A percentile compares a stretch with the other conserved stretches of the same genome.
phyloP scores from a whole-genome alignment of 2,888 invertebrate genomes.

The Trichopria drosophilae region DNA sequence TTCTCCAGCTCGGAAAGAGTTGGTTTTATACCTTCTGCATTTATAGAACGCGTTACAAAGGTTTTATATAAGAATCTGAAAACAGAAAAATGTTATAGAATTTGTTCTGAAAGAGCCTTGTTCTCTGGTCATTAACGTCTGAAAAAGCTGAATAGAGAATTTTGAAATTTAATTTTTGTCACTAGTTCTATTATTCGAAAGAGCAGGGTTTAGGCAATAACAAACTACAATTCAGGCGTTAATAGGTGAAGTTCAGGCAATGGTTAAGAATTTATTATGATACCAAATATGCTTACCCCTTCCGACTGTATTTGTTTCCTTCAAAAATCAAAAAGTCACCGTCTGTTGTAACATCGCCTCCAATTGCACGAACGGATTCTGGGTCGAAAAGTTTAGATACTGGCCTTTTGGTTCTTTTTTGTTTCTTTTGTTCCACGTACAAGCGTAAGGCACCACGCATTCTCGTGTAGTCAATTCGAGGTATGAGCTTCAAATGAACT shows the following conservation, averaged over 20 bases:
- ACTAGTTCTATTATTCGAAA: too few species aligned
- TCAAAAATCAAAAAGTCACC: slow-evolving; percentile 97
- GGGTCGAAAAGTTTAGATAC: slow-evolving; percentile 93
- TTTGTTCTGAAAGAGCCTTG: too few species aligned
- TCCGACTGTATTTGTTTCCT: slow-evolving; percentile 91
- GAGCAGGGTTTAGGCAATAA: too few species aligned
- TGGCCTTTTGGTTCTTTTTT: slow-evolving; percentile 80
- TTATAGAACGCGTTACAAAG: slow-evolving; percentile 92
- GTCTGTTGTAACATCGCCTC: slow-evolving; percentile 93
- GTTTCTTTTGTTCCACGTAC: slow-evolving; percentile 81
- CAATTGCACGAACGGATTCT: slow-evolving; percentile 89
- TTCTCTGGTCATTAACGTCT: too few species aligned
- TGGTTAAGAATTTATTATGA: too few species aligned
- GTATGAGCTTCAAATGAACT: slow-evolving; percentile 64
- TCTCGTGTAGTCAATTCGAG: slow-evolving; percentile 65
- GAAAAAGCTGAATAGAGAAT: too few species aligned
- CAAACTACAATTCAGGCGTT: too few species aligned
- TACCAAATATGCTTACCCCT: slow-evolving; percentile 69
- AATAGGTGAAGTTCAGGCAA: too few species aligned
- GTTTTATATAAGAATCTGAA: slow-evolving; percentile 90
- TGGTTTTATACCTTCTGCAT: slow-evolving; percentile 92
- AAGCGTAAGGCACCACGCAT: slow-evolving; percentile 59
- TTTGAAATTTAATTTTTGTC: too few species aligned
- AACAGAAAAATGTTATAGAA: too few species aligned
- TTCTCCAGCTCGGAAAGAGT: slow-evolving; percentile 92